Percentiles rank a stretch among this genome's conserved stretches.
Conservation (phyloP, 2,113 vertebrate genomes). For the Eulemur rufifrons region DNA sequence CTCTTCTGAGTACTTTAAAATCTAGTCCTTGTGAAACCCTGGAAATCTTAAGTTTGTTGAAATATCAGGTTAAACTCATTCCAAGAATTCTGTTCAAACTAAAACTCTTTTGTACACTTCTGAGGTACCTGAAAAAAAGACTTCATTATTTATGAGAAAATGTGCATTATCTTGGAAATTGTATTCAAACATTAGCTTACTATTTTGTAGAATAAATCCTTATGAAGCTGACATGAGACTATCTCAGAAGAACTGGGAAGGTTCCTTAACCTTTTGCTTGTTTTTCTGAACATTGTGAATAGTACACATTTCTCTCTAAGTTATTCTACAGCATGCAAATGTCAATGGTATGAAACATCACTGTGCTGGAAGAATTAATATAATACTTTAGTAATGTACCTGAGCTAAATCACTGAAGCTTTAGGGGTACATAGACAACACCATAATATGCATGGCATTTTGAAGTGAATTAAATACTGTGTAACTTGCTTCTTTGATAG, state of each 20-base stretch:
- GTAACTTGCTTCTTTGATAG: constrained; percentile 87
- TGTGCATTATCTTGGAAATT: constrained; percentile 45
- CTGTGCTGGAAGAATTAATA: constrained; percentile 76
- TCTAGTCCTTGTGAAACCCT: constrained; percentile 70
- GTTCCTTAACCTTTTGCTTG: constrained; percentile 57
- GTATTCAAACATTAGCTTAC: constrained; percentile 78
- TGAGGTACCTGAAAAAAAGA: constrained; percentile 81
- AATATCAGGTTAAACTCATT: constrained; percentile 84
- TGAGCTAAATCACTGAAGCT: constrained; percentile 76
- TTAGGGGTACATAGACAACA: constrained; percentile 82
- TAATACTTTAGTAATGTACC: constrained; percentile 77
- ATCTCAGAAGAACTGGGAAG: background rate
- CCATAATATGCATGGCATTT: constrained; percentile 88
- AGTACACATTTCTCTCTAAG: constrained; percentile 47
- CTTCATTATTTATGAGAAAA: background rate
- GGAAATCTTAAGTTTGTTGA: constrained; percentile 72
- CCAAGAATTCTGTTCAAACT: constrained; percentile 80
- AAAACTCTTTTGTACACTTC: constrained; percentile 81
- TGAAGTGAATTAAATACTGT: constrained; percentile 87
- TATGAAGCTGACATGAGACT: too few relatives aligned
- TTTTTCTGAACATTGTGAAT: constrained; percentile 73
- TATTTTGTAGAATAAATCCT: constrained; percentile 54
- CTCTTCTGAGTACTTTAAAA: constrained; percentile 75
- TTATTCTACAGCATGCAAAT: constrained; percentile 61
- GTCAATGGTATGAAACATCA: constrained; percentile 69